Evolutionary conservation across 1,140 invertebrate species (phyloP).

Genomic region (Ditylenchus dipsaci): DNA sequence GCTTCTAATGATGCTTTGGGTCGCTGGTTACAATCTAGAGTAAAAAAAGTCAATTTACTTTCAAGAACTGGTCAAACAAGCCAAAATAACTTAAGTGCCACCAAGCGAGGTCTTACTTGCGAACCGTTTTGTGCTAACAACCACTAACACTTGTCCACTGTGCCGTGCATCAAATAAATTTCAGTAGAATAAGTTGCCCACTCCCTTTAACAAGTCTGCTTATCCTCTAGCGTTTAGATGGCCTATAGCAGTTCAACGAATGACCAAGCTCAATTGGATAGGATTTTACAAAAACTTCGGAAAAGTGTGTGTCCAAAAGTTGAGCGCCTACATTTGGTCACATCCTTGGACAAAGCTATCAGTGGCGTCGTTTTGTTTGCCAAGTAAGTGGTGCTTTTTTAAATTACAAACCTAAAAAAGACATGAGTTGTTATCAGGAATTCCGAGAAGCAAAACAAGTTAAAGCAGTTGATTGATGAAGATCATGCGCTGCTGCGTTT

Average conservation of each 20-base stretch:
- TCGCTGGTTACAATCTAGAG: too few species aligned
- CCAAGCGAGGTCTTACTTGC: too few species aligned
- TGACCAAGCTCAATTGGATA: constrained; percentile 21
- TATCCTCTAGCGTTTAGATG: constrained; percentile 3
- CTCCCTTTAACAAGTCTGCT: too few species aligned
- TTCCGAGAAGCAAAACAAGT: constrained; percentile 9
- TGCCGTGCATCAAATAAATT: too few species aligned
- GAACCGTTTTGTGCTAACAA: too few species aligned
- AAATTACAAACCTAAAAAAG: too few species aligned
- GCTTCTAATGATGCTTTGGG: too few species aligned
- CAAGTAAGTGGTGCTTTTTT: constrained; percentile 22
- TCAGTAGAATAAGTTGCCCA: too few species aligned
- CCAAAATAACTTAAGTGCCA: too few species aligned
- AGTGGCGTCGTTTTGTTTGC: constrained; percentile 18
- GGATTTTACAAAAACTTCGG: constrained; percentile 17
- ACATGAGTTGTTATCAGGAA: constrained; percentile 5
- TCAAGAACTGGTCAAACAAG: too few species aligned
- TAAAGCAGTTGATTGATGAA: constrained; percentile 12
- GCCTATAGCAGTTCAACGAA: neutral
- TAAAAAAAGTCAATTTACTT: too few species aligned
- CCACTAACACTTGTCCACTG: too few species aligned
- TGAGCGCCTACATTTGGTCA: constrained; percentile 12
- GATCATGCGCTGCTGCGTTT: constrained; percentile 14
- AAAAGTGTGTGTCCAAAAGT: constrained; percentile 12
- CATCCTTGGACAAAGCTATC: constrained; percentile 23